Evolutionary conservation across 1,140 invertebrate genomes (phyloP).

Genomic region (Eupeodes corollae): DNA sequence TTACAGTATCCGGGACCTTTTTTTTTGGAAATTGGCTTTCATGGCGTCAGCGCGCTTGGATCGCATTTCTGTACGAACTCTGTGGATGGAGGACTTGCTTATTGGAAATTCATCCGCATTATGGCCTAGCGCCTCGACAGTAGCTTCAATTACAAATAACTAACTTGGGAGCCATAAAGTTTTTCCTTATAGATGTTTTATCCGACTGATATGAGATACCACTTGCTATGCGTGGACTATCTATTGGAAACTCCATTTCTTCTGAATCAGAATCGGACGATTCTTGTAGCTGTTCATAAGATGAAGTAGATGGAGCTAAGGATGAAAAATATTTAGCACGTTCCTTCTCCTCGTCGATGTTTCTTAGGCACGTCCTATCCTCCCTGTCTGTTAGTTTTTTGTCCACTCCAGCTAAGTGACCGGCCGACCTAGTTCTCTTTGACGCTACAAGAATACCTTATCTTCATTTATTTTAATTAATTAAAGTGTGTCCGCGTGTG

Average conservation of each 20-base stretch:
- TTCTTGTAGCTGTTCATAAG: background rate
- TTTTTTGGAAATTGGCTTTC: slow-evolving; percentile 11
- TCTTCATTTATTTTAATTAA: too few species aligned
- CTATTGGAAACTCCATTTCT: background rate
- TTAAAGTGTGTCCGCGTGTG: slow-evolving; percentile 10
- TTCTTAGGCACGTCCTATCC: background rate
- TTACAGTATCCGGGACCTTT: slow-evolving; percentile 7
- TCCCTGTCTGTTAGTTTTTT: too few species aligned
- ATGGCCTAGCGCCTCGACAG: slow-evolving; percentile 4
- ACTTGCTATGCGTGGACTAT: background rate
- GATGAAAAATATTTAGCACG: background rate
- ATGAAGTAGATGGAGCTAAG: background rate
- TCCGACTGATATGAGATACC: background rate
- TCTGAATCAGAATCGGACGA: background rate
- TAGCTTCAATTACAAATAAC: slow-evolving; percentile 10
- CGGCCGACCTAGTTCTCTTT: slow-evolving; percentile 12
- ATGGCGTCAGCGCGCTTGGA: background rate
- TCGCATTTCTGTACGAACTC: background rate
- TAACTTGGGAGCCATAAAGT: slow-evolving; percentile 9
- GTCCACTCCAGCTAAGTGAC: too few species aligned
- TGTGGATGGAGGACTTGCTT: background rate
- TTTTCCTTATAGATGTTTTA: background rate
- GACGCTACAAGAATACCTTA: slow-evolving; percentile 9
- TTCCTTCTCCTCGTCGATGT: background rate
- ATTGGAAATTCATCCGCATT: background rate